Conservation (phyloP, 2,113 vertebrate genomes). For the Sceloporus tristichus region DNA sequence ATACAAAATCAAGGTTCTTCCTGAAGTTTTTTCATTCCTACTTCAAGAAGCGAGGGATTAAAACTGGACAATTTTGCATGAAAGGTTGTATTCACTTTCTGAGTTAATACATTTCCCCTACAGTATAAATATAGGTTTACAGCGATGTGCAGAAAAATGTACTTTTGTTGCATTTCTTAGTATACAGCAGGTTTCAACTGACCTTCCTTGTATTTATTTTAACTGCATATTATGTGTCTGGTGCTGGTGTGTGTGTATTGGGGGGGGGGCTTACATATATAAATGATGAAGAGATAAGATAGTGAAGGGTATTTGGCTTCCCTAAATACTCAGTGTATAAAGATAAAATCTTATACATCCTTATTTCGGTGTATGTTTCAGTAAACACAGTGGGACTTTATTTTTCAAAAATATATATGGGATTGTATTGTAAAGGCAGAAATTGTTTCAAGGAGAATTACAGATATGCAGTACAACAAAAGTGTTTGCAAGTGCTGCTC, state of each 20-base stretch:
- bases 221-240: neutral
- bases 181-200: neutral
- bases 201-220: neutral
- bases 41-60: neutral
- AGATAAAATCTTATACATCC: neutral
- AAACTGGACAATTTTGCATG: neutral
- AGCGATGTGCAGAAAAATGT: neutral
- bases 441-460: neutral
- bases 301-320: neutral
- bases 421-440: neutral
- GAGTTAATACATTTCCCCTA: neutral
- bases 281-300: neutral
- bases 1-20: neutral
- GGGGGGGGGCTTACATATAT: neutral
- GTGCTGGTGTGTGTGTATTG: neutral
- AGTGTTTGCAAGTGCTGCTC: constrained; percentile 48
- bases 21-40: neutral
- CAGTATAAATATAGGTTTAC: neutral
- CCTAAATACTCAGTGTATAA: neutral
- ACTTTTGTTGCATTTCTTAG: neutral
- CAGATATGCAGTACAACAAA: neutral
- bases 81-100: neutral
- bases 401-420: neutral
- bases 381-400: neutral
- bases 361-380: neutral